Evolutionary conservation across 2,113 vertebrate genomes (phyloP).

Genomic region (Saguinus midas): DNA sequence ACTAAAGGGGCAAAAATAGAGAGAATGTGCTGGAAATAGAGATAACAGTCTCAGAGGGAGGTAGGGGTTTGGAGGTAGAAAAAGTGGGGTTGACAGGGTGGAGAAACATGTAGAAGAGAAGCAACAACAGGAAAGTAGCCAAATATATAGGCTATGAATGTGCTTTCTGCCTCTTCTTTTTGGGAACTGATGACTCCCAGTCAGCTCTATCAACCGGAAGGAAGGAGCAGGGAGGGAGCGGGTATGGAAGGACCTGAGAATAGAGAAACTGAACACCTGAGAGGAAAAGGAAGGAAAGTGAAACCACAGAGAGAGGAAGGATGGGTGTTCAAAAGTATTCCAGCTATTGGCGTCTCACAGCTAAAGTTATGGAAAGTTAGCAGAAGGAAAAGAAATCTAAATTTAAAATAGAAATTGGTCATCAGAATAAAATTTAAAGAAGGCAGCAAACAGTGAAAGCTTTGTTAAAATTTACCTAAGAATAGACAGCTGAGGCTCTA

Average conservation of each 20-base stretch:
- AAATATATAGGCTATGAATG: neutral
- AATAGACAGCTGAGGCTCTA: neutral
- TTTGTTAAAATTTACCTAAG: neutral
- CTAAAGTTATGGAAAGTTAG: neutral
- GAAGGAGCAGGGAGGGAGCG: neutral
- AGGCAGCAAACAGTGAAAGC: neutral
- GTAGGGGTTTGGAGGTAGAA: neutral
- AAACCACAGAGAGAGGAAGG: constrained; percentile 57
- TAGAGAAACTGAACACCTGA: constrained; percentile 39
- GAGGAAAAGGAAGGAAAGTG: constrained; percentile 59
- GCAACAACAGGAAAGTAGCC: neutral
- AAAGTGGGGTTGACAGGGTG: neutral
- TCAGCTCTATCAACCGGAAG: neutral
- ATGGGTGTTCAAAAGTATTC: neutral
- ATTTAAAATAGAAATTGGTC: constrained; percentile 60
- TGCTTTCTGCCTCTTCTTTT: neutral
- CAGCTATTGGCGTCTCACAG: neutral
- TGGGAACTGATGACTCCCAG: neutral
- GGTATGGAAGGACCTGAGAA: neutral
- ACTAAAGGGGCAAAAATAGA: neutral
- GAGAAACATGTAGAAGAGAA: neutral
- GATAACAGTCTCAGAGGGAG: neutral
- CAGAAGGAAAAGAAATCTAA: constrained; percentile 22
- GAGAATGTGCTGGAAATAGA: neutral
- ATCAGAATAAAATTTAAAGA: constrained; percentile 33